Base-by-base conservation (phyloP, 2,113 vertebrate species). In the Syngnathoides biaculeatus region DNA sequence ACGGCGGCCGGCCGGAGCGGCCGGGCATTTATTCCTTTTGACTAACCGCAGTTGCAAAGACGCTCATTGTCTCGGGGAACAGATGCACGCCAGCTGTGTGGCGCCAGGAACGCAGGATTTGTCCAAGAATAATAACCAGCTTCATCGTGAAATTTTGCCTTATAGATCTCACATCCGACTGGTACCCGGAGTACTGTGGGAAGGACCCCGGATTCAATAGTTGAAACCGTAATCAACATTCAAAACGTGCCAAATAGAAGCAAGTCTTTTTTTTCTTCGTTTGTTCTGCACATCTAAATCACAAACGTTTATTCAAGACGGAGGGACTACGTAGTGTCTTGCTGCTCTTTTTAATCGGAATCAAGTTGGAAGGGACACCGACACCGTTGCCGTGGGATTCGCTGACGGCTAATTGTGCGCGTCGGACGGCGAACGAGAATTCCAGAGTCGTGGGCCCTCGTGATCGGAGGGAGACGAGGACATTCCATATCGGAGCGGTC, bases 391-490 rank as follows among this genome's bases (percentile, higher is more conserved):
- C 0, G 17, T 8, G 19, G 59, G n/a, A 12, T 39, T 59, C 22
- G 35, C 19, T 19, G 19, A 11, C 42, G 45, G 1, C 5, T 42
- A 30, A 14, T 50, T 55, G n/a, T n/a, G n/a, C n/a, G n/a, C n/a
- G n/a, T n/a, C n/a, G n/a, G 75, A 72, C 71, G 69, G 78, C 78
- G 74, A 72, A 84, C 82, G 80, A 84, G n/a, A 24, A 77, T 67
- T 55, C 56, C 53, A 80, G 79, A 83, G 58, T 84, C 79, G 71
- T 89, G 76, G 80, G 84, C 89, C 88, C 87, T 50, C n/a, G 52
- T 20, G 67, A 81, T 90, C 86, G 47, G 59, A 40, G 39, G 68
- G 8, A 35, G 43, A 22, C 3, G 24, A 9, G 11, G 62, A 10
- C 57, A 59, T 38, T 53, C 11, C 3, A 20, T 43, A 48, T 15